Evolutionary conservation across 2,888 invertebrate genomes (phyloP).

Genomic region (Ecliptopera silaceata): DNA sequence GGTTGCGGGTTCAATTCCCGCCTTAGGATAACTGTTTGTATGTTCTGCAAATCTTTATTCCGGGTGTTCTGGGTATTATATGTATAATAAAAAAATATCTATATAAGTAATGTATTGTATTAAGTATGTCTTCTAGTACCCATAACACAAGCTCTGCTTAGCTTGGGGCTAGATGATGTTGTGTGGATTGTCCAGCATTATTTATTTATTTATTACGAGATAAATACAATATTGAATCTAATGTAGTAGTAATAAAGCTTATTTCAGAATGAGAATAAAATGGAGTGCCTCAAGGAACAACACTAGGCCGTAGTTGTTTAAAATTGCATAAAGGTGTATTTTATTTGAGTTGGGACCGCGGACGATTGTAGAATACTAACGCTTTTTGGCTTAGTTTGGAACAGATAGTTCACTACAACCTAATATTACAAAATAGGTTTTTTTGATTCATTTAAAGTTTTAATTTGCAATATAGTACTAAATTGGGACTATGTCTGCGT

Average conservation of each 20-base stretch:
- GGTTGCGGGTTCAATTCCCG: too few relatives aligned
- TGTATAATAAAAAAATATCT: too few relatives aligned
- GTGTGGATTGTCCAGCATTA: too few relatives aligned
- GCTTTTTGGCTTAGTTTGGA: background rate
- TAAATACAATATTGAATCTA: background rate
- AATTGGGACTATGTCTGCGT: too few relatives aligned
- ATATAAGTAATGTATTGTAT: too few relatives aligned
- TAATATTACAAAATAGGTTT: background rate
- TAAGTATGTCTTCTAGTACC: too few relatives aligned
- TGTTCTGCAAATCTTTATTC: too few relatives aligned
- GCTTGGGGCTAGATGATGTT: too few relatives aligned
- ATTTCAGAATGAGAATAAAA: background rate
- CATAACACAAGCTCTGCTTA: too few relatives aligned
- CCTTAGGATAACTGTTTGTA: too few relatives aligned
- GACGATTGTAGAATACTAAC: slow-evolving; percentile 30
- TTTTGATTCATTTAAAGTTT: background rate
- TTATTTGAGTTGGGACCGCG: slow-evolving; percentile 35
- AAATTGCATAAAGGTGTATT: slow-evolving; percentile 40
- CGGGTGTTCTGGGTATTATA: too few relatives aligned
- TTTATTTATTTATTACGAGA: too few relatives aligned
- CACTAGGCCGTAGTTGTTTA: slow-evolving; percentile 28
- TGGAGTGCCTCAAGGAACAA: slow-evolving; percentile 14
- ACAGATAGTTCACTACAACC: slow-evolving; percentile 15
- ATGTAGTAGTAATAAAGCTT: background rate
- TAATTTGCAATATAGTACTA: background rate